Conservation (phyloP, 2,797 vertebrate species). For the Somateria mollissima region DNA sequence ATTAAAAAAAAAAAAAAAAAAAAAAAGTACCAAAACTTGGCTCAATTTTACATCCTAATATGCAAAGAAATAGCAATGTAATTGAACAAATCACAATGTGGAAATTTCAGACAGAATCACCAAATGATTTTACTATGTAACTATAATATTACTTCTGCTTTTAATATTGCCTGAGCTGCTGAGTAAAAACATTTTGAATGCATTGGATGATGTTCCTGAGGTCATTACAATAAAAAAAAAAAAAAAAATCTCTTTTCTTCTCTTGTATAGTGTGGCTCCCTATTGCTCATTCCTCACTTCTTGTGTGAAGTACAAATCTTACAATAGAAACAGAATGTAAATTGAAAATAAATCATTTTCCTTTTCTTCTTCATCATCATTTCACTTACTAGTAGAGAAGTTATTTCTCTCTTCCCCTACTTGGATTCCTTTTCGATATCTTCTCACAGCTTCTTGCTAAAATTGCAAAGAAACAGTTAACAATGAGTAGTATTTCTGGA, state of each 20-base stretch:
- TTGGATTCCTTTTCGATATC: neutral
- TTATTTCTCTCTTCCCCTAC: neutral
- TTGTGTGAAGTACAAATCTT: neutral
- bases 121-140: neutral
- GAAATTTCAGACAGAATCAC: neutral
- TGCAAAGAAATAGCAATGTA: neutral
- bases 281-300: neutral
- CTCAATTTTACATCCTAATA: neutral
- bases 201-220: neutral
- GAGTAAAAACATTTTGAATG: neutral
- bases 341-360: neutral
- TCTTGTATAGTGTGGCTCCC: neutral
- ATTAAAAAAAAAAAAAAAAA: neutral
- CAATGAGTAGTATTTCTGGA: neutral
- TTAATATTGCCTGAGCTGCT: neutral
- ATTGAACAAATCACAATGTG: neutral
- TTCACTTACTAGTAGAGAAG: neutral
- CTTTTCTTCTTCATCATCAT: neutral
- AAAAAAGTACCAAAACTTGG: neutral
- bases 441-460: neutral
- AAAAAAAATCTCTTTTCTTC: neutral
- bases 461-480: neutral
- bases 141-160: conserved; percentile 1
- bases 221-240: conserved; percentile 7
- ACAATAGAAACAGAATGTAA: neutral